These are phyloP conservation scores for Tinea trinotella DNA, from an alignment of 2,888 invertebrate genomes.

Conservation along the genomic window DNA sequence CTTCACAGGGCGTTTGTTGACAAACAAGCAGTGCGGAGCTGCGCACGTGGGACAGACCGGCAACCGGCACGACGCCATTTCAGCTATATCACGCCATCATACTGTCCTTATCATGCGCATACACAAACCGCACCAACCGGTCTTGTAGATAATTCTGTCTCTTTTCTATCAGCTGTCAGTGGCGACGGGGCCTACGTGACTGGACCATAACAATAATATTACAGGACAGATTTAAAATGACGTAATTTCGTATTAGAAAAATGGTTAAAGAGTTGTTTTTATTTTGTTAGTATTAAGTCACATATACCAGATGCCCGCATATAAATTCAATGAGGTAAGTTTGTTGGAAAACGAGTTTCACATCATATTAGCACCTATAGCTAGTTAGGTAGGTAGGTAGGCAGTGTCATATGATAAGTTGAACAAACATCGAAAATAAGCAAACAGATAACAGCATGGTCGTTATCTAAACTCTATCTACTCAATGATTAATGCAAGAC, in stretches of 20 bases:
- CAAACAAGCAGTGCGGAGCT: constrained; percentile 54
- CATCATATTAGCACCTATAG: constrained; percentile 13
- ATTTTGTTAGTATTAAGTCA: neutral
- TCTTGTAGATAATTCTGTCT: constrained; percentile 1
- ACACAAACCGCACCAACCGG: constrained; percentile 20
- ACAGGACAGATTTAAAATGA: neutral
- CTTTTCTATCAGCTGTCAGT: constrained; percentile 27
- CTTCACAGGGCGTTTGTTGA: constrained; percentile 68
- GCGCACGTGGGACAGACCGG: constrained; percentile 65
- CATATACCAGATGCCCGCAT: neutral
- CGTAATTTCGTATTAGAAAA: neutral
- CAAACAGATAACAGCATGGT: neutral
- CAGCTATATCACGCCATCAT: constrained; percentile 67
- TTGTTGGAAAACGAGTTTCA: neutral
- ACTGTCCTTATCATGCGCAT: constrained; percentile 41
- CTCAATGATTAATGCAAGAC: neutral
- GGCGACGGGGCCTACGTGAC: constrained; percentile 57
- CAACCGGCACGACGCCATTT: constrained; percentile 50
- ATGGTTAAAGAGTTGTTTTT: neutral
- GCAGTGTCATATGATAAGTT: neutral
- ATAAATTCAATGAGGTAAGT: neutral
- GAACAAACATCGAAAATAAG: constrained; percentile 11
- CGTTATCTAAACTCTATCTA: constrained; percentile 1
- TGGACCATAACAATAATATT: constrained; percentile 20
- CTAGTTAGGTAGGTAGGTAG: neutral